phyloP scores from a whole-genome alignment of 2,797 vertebrate species.

The Sarcoramphus papa region DNA sequence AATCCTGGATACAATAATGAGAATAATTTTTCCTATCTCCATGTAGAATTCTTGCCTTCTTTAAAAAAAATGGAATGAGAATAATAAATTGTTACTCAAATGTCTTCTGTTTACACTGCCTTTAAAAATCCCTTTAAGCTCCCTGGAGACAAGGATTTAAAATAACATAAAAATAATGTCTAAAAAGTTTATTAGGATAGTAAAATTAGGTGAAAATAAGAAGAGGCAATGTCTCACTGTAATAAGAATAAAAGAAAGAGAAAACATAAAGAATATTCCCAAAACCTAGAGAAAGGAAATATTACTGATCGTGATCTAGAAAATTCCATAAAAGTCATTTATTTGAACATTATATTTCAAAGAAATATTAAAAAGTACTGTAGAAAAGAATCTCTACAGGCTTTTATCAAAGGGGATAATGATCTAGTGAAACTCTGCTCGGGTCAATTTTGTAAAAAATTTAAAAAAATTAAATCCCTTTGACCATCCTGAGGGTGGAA shows the following conservation, averaged over 20 bases:
- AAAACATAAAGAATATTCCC: neutral
- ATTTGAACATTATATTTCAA: neutral
- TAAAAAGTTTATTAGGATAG: neutral
- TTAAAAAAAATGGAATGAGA: neutral
- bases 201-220: neutral
- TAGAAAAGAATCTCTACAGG: neutral
- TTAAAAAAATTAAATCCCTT: neutral
- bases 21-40: neutral
- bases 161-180: neutral
- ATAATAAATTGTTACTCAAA: neutral
- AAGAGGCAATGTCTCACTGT: neutral
- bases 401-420: neutral
- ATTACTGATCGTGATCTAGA: neutral
- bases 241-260: neutral
- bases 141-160: neutral
- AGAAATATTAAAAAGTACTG: neutral
- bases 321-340: neutral
- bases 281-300: neutral
- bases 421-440: neutral
- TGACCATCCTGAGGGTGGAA: neutral
- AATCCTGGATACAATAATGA: neutral
- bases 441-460: neutral
- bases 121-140: neutral
- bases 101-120: neutral
- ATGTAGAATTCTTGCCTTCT: neutral